A percentile compares a stretch with the other conserved stretches of the same genome.
Evolutionary conservation across 1,140 invertebrate genomes (phyloP).

Genomic region (Tetramorium simillimum): DNA sequence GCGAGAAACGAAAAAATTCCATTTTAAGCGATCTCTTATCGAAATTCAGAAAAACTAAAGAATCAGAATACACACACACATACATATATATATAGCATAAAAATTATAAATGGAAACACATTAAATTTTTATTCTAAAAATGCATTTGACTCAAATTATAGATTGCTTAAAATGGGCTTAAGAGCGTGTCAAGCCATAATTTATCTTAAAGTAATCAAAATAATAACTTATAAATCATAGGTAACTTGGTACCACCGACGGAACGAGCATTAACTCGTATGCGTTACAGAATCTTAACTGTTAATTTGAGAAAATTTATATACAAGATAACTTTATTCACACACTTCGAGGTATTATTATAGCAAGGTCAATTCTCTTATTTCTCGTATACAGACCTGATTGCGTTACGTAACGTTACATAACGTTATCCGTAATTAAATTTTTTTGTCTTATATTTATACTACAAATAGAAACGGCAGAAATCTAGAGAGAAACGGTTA

Average conservation of each 20-base stretch:
- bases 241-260: constrained; percentile 82
- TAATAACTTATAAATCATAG: constrained; percentile 64
- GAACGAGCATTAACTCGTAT: constrained; percentile 48
- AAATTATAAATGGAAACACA: neutral
- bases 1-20: neutral
- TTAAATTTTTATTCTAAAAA: neutral
- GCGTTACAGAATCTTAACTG: neutral
- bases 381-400: neutral
- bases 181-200: neutral
- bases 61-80: neutral
- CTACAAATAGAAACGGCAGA: neutral
- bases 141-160: neutral
- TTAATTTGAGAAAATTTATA: neutral
- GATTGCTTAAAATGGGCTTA: neutral
- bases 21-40: neutral
- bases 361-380: neutral
- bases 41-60: neutral
- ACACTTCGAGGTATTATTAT: constrained; percentile 24
- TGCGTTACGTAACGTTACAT: neutral
- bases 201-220: neutral
- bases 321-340: constrained; percentile 24
- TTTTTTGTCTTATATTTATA: neutral
- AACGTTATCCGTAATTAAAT: neutral
- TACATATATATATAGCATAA: neutral
- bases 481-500: neutral